Evolutionary conservation across 2,797 vertebrate species (phyloP), one percentile per base, ranked within the genome.

Genomic region (Percopsis omiscomaycus): DNA sequence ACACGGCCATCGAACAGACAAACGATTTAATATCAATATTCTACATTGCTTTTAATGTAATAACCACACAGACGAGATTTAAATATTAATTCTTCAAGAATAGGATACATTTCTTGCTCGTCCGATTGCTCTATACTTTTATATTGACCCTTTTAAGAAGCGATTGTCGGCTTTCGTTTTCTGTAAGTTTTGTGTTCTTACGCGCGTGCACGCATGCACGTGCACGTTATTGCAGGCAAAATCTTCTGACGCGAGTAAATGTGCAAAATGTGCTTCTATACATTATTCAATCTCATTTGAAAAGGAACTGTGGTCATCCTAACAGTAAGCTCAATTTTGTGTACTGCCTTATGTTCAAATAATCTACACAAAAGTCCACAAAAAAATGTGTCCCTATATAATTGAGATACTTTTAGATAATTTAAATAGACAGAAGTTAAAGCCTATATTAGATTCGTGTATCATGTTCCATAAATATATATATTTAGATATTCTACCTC

Each of bases 11-110:
- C 77, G 83, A 84, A 88, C 55, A 44, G 15, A 2, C 14, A 6
- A 83, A 89, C 11, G 56, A 78, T 89, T 89, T 73, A 45, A 14
- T 3, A 10, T 2, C 54, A 2, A 28, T 53, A 76, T 65, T 67
- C 9, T 1, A 3, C 0, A n/a, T 5, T 9, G 37, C 8, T 0
- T 2, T 1, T 0, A 37, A 30, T 0, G 37, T 1, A 1, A 9
- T 3, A 12, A 15, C 0, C 1, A 29, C 3, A 27, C 29, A 59
- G 0, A 3, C 11, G 1, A 0, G 0, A 0, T 3, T 70, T 13
- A 28, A n/a, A 81, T 61, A 57, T 84, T 65, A 86, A 85, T 83
- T 80, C 80, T 9, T 1, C 0, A 2, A 12, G 3, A 73, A 29
- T 3, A 5, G 60, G 71, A 6, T 5, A 0, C 1, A 5, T 2